Evolutionary conservation across 2,888 invertebrate species (phyloP).

Genomic region (Automeris io): DNA sequence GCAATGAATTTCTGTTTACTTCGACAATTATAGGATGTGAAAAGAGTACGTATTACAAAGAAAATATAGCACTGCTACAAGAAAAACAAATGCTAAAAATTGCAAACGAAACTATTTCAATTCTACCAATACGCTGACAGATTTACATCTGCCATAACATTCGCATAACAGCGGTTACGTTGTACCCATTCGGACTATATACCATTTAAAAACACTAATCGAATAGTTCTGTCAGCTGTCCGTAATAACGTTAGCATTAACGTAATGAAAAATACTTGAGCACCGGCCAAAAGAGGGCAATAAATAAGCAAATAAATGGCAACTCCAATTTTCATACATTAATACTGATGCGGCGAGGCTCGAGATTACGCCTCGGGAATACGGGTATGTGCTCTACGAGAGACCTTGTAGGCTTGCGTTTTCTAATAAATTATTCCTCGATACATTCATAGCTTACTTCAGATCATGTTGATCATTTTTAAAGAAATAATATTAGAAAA

Average conservation of each 20-base stretch:
- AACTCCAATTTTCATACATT: slow-evolving; percentile 53
- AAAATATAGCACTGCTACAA: too few relatives aligned
- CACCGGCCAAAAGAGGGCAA: slow-evolving; percentile 43
- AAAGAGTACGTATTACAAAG: too few relatives aligned
- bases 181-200: slow-evolving; percentile 15
- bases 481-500: too few relatives aligned
- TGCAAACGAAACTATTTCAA: background rate
- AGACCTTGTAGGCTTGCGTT: slow-evolving; percentile 3
- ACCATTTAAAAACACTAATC: slow-evolving; percentile 18
- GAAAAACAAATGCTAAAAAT: background rate
- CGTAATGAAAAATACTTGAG: slow-evolving; percentile 53
- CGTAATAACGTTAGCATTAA: slow-evolving; percentile 31
- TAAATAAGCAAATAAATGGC: slow-evolving; percentile 31
- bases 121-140: slow-evolving; percentile 9
- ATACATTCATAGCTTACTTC: background rate
- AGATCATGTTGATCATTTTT: too few relatives aligned
- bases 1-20: too few relatives aligned
- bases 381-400: background rate
- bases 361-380: slow-evolving; percentile 5
- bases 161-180: slow-evolving; percentile 4
- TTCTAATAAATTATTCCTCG: background rate
- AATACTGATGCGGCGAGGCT: slow-evolving; percentile 28
- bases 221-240: slow-evolving; percentile 26
- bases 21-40: too few relatives aligned
- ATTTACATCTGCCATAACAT: slow-evolving; percentile 15